Evolutionary conservation across 1,140 invertebrate species (phyloP).

Genomic region (Galendromus occidentalis): DNA sequence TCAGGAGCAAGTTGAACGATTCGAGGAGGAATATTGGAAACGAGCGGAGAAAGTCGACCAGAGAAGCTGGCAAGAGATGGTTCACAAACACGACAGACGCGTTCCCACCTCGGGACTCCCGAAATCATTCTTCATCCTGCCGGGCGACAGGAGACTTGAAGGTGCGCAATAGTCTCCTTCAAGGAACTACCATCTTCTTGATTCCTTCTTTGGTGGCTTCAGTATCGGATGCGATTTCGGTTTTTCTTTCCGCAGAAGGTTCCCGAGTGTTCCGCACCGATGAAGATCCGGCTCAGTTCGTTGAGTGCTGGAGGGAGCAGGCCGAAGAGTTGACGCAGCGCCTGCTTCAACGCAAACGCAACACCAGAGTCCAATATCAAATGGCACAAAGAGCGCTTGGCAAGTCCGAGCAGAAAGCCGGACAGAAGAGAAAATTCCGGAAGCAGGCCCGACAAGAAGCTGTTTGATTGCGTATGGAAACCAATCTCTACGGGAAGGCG

Average conservation of each 20-base stretch:
- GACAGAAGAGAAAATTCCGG: neutral
- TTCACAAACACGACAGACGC: neutral
- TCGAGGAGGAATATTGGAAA: neutral
- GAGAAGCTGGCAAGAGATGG: neutral
- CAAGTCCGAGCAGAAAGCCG: neutral
- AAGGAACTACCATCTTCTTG: no score
- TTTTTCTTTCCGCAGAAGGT: neutral
- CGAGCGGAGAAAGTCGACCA: neutral
- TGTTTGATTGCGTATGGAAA: no score
- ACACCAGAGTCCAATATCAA: neutral
- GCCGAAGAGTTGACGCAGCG: neutral
- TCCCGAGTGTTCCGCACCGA: neutral
- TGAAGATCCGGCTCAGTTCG: neutral
- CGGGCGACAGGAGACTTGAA: neutral
- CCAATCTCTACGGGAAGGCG: no score
- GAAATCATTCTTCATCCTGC: neutral
- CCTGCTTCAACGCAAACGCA: neutral
- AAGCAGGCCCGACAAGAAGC: no score
- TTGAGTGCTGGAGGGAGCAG: neutral
- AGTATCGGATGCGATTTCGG: no score
- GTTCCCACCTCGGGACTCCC: neutral
- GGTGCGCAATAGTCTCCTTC: no score
- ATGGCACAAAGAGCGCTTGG: neutral
- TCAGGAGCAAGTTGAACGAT: neutral
- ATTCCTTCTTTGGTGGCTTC: no score